These are phyloP conservation scores for Chiloscyllium plagiosum DNA, from an alignment of 2,113 vertebrate species.

Conservation along the genomic window DNA sequence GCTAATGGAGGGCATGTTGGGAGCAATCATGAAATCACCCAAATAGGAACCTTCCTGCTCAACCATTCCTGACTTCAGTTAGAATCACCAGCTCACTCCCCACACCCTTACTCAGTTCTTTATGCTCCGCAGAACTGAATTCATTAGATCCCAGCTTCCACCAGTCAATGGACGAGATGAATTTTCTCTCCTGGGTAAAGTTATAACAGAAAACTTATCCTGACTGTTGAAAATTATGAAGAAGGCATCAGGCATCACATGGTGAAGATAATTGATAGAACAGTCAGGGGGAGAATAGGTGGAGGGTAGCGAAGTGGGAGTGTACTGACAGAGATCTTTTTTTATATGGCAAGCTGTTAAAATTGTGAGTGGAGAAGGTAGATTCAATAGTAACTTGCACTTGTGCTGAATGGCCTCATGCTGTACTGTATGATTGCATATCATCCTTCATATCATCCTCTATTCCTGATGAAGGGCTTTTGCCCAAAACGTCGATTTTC, in stretches of 20 bases:
- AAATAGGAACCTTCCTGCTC: neutral
- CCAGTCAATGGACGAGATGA: neutral
- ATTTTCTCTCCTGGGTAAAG: neutral
- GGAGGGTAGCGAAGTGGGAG: neutral
- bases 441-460: too few relatives aligned
- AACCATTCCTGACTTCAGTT: neutral
- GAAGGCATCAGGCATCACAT: too few relatives aligned
- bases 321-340: neutral
- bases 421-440: too few relatives aligned
- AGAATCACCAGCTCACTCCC: neutral
- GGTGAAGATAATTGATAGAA: neutral
- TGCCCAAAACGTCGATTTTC: too few relatives aligned
- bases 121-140: neutral
- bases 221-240: neutral
- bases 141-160: neutral
- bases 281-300: neutral
- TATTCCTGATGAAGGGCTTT: too few relatives aligned
- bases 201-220: neutral
- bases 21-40: neutral
- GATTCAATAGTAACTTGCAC: neutral
- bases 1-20: neutral
- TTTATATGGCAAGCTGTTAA: neutral
- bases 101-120: neutral
- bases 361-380: neutral
- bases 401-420: too few relatives aligned